Base-by-base conservation (phyloP, 2,113 vertebrate species). In the Machaerirhynchus nigripectus region DNA sequence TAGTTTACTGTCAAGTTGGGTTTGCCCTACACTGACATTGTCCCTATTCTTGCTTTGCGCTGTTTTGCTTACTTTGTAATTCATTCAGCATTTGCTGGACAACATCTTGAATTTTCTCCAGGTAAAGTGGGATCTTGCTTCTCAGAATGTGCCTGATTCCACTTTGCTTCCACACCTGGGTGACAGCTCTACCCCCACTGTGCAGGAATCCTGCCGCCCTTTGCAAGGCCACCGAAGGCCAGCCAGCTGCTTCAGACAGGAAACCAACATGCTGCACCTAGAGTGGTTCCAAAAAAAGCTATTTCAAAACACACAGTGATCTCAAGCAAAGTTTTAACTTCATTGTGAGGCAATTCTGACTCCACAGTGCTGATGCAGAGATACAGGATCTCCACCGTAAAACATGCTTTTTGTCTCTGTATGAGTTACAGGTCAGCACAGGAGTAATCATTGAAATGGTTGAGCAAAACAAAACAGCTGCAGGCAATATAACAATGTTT, bases 81-180 rank as follows among this genome's bases (percentile, higher is more conserved):
- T 99, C 98, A 15, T 97, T 97, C 75, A 96, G 97, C 77, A 98
- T 96, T 92, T 99, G 98, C 69, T 96, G 96, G 26, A 98, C 97
- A 21, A 92, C 26, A 1, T 82, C 96, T 69, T 98, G 98, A 86
- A 99, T 93, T 86, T 96, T 95, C 22, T 69, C 52, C 63, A 99
- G 98, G 42, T 96, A 96, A 44, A 89, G 87, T 0, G 97, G 98
- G 63, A 99, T 71, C 67, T 83, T 89, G 35, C 69, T 70, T 9
- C 97, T 98, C 65, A 98, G 49, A 4, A 53, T 6, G 49, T 77
- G 93, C 33, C 97, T 55, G 6, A 98, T 82, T 15, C 53, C 60
- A 49, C 98, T 97, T 52, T 56, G 92, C 76, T 87, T 97, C 98
- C 98, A 99, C 63, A 82, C 40, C 30, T 90, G 49, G 75, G 94